These are phyloP conservation scores for Nezara viridula DNA, from an alignment of 2,888 invertebrate species.

Conservation along the genomic window DNA sequence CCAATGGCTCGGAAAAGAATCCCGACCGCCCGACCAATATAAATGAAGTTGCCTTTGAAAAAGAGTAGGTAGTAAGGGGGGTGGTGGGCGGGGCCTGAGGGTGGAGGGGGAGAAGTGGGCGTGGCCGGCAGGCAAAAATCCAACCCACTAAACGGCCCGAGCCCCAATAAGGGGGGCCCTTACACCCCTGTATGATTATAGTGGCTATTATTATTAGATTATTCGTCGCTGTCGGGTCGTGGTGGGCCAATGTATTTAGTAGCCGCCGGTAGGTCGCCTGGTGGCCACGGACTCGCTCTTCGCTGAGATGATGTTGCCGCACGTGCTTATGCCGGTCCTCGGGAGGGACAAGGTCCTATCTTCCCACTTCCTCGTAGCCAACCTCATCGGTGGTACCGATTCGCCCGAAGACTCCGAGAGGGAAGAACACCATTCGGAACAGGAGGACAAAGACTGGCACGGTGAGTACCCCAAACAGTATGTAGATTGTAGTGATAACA, in stretches of 20 bases:
- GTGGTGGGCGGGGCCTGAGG: conserved; percentile 45
- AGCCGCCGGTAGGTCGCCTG: conserved; percentile 55
- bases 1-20: conserved; percentile 64
- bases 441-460: conserved; percentile 63
- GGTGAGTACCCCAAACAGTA: conserved; percentile 57
- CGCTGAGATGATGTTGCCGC: conserved; percentile 62
- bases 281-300: conserved; percentile 49
- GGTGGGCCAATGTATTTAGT: conserved; percentile 63
- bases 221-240: conserved; percentile 60
- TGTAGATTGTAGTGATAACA: too few relatives aligned
- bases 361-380: conserved; percentile 62
- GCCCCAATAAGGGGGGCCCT: conserved; percentile 63
- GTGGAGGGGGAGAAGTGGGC: conserved; percentile 62
- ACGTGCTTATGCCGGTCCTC: conserved; percentile 62
- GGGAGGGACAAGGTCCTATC: conserved; percentile 57
- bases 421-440: conserved; percentile 58
- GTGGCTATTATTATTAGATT: conserved; percentile 65
- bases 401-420: conserved; percentile 51
- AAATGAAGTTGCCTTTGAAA: conserved; percentile 63
- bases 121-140: conserved; percentile 65
- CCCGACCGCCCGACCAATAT: conserved; percentile 61
- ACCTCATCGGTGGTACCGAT: conserved; percentile 56
- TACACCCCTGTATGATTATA: conserved; percentile 65
- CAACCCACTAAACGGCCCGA: conserved; percentile 64
- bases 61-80: conserved; percentile 49